Conservation (phyloP, 2,113 vertebrate genomes). For the Triplophysa rosa region DNA sequence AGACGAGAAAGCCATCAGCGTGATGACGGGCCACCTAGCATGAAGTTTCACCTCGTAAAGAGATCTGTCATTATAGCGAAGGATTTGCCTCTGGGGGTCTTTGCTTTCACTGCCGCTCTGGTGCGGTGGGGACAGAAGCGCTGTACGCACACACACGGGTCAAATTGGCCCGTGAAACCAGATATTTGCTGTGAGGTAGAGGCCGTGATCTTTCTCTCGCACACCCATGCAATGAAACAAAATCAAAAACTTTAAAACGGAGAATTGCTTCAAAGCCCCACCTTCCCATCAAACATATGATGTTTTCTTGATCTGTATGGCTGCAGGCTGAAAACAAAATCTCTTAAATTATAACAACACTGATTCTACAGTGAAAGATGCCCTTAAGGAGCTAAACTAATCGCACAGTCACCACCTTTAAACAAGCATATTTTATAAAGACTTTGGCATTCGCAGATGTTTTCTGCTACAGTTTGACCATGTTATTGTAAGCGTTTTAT, state of each 20-base stretch:
- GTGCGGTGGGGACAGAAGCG: not conserved
- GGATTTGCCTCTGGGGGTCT: constrained; percentile 29
- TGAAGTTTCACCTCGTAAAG: constrained; percentile 39
- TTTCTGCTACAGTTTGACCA: not conserved
- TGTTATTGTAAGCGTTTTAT: not conserved
- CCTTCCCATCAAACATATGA: not conserved
- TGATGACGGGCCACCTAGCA: constrained; percentile 37
- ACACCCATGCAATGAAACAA: constrained; percentile 13
- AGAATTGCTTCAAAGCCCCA: constrained; percentile 18
- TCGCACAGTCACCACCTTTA: not conserved
- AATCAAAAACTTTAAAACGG: not conserved
- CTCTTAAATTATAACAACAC: not conserved
- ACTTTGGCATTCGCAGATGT: constrained; percentile 8
- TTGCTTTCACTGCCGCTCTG: constrained; percentile 35
- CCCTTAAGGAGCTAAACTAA: not conserved
- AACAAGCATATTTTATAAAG: not conserved
- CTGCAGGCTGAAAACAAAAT: not conserved
- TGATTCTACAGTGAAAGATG: not conserved
- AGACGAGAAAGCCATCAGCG: not conserved
- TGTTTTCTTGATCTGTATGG: constrained; percentile 17
- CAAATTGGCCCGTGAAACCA: constrained; percentile 20
- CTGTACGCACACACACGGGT: constrained; percentile 4
- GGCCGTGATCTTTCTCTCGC: not conserved
- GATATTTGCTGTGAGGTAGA: not conserved
- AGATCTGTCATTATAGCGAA: constrained; percentile 32